Evolutionary conservation across 2,797 vertebrate genomes (phyloP), one percentile per base, ranked within the genome.

Genomic region (Sardinella longiceps): DNA sequence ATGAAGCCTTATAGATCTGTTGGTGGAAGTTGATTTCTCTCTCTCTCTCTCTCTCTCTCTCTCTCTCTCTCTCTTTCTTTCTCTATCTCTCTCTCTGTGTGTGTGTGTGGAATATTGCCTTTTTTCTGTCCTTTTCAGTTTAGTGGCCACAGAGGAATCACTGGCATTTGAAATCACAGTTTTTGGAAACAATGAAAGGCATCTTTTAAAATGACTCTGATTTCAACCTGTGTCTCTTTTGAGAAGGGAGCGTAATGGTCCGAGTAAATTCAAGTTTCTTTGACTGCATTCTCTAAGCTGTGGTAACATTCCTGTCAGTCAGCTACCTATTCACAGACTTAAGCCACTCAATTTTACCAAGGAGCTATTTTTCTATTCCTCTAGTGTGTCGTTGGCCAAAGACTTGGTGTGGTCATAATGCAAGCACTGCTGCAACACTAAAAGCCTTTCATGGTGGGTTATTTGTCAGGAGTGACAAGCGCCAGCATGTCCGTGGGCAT

Each of bases 391-490:
- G n/a, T n/a, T n/a, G n/a, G n/a, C n/a, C n/a, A 60, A 80, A 81
- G 25, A 80, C 81, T 84, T 30, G n/a, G n/a, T n/a, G n/a, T n/a
- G n/a, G n/a, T n/a, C n/a, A n/a, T n/a, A 30, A 70, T 30, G 60
- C 63, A 33, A 12, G 66, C 33, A 20, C 33, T 45, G 10, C 60
- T 81, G 66, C 30, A 84, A 63, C 60, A 56, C 20, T 85, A 80
- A 81, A 85, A 77, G 84, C 81, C 83, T 43, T 88, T 88, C 70
- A 83, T 50, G 28, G 80, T 33, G 58, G 46, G 63, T 50, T n/a
- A 39, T 89, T 87, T 7, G 82, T 90, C 82, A 87, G 50, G 33
- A 33, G 9, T 83, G 82, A 80, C 85, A 82, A 18, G 30, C 53
- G 48, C 30, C 66, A 60, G 56, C 85, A 80, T 11, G 56, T 58